Evolutionary conservation across 2,888 invertebrate species (phyloP).

Genomic region (Agonopterix arenella): DNA sequence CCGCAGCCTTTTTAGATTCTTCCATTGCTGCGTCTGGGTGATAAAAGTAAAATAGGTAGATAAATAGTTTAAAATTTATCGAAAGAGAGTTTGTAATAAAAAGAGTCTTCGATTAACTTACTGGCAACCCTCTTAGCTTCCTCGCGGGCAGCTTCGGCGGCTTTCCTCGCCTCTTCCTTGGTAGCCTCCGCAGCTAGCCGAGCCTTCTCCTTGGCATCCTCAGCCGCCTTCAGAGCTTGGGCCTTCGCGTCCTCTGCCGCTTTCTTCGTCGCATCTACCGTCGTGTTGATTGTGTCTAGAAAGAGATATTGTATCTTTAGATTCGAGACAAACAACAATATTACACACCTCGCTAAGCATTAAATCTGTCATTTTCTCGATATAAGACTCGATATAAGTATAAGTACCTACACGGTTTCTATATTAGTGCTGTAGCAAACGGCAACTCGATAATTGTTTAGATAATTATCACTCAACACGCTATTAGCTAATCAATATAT

Average conservation of each 20-base stretch:
- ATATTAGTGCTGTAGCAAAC: not conserved
- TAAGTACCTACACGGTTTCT: too few relatives aligned
- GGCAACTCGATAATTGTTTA: not conserved
- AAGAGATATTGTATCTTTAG: not conserved
- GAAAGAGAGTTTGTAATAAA: too few relatives aligned
- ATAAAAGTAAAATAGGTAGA: not conserved
- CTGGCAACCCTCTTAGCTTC: conserved; percentile 70
- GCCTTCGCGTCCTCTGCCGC: conserved; percentile 54
- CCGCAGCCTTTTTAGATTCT: conserved; percentile 69
- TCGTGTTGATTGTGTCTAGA: conserved; percentile 59
- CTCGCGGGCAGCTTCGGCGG: conserved; percentile 62
- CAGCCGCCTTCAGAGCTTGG: conserved; percentile 50
- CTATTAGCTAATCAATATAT: not conserved
- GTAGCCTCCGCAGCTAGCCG: conserved; percentile 65
- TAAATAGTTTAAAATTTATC: not conserved
- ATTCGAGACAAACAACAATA: not conserved
- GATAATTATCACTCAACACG: not conserved
- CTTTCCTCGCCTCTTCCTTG: conserved; percentile 44
- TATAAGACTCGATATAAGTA: too few relatives aligned
- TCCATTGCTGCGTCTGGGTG: conserved; percentile 56
- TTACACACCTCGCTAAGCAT: not conserved
- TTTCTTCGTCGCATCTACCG: conserved; percentile 63
- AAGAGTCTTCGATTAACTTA: conserved; percentile 26
- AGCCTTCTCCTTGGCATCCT: conserved; percentile 65
- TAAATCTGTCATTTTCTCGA: too few relatives aligned